Percentiles rank a stretch among this genome's conserved stretches.
phyloP scores from a whole-genome alignment of 2,888 invertebrate genomes.

The Halictus quadricinctus region DNA sequence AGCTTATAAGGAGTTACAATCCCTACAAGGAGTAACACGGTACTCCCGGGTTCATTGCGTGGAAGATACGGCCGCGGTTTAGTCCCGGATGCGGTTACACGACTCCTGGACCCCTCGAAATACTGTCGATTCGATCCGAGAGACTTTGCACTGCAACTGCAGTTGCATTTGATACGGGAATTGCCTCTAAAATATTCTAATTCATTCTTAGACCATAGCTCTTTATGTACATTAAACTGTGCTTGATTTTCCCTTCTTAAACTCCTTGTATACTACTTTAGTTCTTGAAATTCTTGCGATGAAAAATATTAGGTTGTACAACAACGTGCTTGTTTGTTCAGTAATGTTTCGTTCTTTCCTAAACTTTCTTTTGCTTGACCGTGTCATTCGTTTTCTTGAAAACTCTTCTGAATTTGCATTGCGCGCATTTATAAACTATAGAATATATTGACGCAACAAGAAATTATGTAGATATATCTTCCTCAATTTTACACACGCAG shows the following conservation, averaged over 20 bases:
- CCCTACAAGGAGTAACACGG: slow-evolving; percentile 7
- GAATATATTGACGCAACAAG: too few species aligned
- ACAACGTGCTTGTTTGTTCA: too few species aligned
- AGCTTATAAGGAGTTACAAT: slow-evolving; percentile 2
- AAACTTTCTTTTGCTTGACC: too few species aligned
- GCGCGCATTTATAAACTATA: too few species aligned
- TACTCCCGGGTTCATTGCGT: background rate
- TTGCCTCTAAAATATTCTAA: background rate
- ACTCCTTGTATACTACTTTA: background rate
- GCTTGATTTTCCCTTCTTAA: background rate
- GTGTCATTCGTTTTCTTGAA: too few species aligned
- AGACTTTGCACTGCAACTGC: background rate
- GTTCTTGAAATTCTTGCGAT: background rate
- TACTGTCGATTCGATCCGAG: background rate
- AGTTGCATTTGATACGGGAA: background rate
- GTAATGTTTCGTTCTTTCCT: too few species aligned
- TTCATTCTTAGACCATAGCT: background rate
- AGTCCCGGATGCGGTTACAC: background rate
- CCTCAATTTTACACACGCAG: too few species aligned
- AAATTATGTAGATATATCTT: too few species aligned
- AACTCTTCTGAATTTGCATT: too few species aligned
- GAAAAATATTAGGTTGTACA: too few species aligned
- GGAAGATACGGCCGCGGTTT: slow-evolving; percentile 1
- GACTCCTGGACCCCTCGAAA: background rate
- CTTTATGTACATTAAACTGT: background rate